Percentiles rank a stretch among this genome's conserved stretches.
phyloP scores from a whole-genome alignment of 2,797 vertebrate genomes.

The Squalus acanthias region DNA sequence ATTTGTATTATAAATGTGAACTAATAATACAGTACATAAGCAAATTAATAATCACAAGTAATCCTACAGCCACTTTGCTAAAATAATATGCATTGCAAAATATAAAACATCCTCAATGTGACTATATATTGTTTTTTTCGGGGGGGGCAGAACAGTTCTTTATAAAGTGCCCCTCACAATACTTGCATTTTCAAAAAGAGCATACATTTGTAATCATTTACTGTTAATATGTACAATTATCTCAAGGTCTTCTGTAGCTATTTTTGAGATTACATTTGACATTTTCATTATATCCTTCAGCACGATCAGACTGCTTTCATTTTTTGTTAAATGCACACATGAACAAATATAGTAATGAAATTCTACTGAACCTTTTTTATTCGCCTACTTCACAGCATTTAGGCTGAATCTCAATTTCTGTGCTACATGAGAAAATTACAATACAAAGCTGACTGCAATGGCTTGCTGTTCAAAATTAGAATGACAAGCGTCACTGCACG shows the following conservation, averaged over 20 bases:
- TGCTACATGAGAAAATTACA: too few species aligned
- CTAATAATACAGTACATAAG: neutral
- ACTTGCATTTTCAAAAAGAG: neutral
- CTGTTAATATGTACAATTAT: neutral
- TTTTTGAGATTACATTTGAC: neutral
- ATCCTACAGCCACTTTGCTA: neutral
- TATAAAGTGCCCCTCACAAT: neutral
- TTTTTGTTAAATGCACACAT: neutral
- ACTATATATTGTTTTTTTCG: neutral
- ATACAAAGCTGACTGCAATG: too few species aligned
- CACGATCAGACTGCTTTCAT: neutral
- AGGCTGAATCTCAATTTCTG: too few species aligned
- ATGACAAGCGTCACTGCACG: too few species aligned
- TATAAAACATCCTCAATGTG: neutral
- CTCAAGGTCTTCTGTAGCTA: neutral
- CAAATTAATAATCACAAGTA: neutral
- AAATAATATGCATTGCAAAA: neutral
- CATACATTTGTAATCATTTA: neutral
- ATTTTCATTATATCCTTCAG: neutral
- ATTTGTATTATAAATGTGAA: neutral
- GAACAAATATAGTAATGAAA: neutral
- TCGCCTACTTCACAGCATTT: slow-evolving; percentile 9
- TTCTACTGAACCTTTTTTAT: neutral
- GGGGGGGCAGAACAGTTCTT: neutral
- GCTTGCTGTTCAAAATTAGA: too few species aligned